Evolutionary conservation across 2,113 vertebrate species (phyloP).

Genomic region (Cyanocitta stelleri): DNA sequence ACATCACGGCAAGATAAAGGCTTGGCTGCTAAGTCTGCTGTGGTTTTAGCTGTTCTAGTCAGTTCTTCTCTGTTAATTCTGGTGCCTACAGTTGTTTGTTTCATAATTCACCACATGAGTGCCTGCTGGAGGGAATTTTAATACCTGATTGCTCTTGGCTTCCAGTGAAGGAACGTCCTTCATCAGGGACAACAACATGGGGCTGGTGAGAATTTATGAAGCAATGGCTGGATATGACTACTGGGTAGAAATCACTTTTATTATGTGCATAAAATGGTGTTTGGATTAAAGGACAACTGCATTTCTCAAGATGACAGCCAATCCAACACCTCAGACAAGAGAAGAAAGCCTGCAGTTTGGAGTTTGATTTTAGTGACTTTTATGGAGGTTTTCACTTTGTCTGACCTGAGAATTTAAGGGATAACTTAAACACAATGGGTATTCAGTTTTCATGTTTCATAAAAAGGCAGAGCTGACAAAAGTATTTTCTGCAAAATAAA

Average conservation of each 20-base stretch:
- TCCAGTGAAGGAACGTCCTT: constrained; percentile 41
- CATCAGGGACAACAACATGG: neutral
- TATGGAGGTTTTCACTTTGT: neutral
- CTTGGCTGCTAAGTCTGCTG: neutral
- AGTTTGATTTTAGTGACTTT: neutral
- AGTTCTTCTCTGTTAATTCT: neutral
- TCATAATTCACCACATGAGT: neutral
- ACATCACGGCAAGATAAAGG: neutral
- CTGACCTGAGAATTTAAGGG: neutral
- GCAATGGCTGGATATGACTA: constrained; percentile 24
- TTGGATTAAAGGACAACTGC: constrained; percentile 46
- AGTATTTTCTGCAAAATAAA: neutral
- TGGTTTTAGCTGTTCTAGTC: neutral
- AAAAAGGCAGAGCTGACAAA: neutral
- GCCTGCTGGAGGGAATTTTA: constrained; percentile 22
- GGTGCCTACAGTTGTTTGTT: neutral
- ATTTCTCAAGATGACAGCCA: constrained; percentile 31
- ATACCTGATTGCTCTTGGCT: constrained; percentile 31
- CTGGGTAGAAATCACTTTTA: constrained; percentile 62
- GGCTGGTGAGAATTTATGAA: constrained; percentile 43
- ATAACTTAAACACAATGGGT: neutral
- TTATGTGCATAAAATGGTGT: constrained; percentile 45
- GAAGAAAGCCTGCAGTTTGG: neutral
- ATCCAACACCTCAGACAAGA: neutral
- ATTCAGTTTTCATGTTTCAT: neutral